These are phyloP conservation scores for Hydrotaea diabolus DNA, from an alignment of 2,888 invertebrate genomes.

Conservation along the genomic window DNA sequence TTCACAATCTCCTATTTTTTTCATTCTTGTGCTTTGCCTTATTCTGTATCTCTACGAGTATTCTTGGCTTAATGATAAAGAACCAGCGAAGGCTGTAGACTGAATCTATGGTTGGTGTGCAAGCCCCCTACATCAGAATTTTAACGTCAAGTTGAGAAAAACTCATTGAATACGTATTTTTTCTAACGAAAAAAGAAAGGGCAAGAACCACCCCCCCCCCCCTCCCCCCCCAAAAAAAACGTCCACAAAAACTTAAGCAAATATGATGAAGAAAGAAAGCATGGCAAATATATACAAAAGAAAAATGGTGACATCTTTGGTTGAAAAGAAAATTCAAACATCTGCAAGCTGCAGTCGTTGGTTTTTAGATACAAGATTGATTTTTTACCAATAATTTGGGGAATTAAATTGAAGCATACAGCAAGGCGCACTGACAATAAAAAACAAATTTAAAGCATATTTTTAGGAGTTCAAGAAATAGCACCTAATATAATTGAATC, in stretches of 20 bases:
- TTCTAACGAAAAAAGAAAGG: background rate
- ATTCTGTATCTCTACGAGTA: background rate
- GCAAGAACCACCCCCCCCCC: no score
- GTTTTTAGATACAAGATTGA: background rate
- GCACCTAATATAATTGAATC: no score
- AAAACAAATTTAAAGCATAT: background rate
- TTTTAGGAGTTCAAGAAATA: background rate
- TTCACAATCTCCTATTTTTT: background rate
- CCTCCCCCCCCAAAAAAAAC: no score
- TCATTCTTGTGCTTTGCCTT: background rate
- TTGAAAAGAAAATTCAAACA: background rate
- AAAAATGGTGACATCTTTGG: background rate
- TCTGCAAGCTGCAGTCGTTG: background rate
- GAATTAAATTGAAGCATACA: no score
- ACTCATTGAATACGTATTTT: background rate
- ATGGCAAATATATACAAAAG: background rate
- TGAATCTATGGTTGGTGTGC: background rate
- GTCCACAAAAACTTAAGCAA: conserved; percentile 5
- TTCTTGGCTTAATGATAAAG: background rate
- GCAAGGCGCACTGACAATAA: no score
- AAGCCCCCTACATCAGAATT: background rate
- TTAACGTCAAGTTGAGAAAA: background rate
- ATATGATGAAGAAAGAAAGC: conserved; percentile 9
- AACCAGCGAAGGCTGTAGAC: background rate
- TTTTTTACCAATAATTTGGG: background rate